phyloP scores from a whole-genome alignment of 1,140 invertebrate species.

The Lerema accius region DNA sequence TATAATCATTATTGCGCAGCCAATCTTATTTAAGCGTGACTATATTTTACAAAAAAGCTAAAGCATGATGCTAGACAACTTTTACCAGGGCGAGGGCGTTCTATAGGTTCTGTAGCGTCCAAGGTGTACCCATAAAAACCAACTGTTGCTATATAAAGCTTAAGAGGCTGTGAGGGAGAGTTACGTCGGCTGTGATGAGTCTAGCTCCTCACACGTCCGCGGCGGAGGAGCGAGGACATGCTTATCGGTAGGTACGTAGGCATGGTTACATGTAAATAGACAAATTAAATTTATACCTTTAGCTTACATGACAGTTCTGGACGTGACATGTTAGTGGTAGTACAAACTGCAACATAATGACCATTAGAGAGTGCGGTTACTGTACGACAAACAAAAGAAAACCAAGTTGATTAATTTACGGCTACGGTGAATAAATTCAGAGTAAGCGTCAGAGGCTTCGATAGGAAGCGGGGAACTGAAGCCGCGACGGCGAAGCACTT shows the following conservation, averaged over 20 bases:
- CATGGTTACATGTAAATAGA: slow-evolving; percentile 79
- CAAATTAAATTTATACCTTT: slow-evolving; percentile 82
- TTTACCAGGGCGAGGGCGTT: slow-evolving; percentile 80
- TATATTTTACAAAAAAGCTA: slow-evolving; percentile 82
- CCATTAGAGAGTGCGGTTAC: slow-evolving; percentile 82
- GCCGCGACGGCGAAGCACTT: slow-evolving; percentile 76
- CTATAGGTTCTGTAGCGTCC: slow-evolving; percentile 79
- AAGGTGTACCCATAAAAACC: slow-evolving; percentile 81
- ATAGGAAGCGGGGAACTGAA: slow-evolving; percentile 76
- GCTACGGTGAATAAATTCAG: slow-evolving; percentile 75
- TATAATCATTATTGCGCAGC: slow-evolving; percentile 83
- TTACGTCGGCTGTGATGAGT: slow-evolving; percentile 67
- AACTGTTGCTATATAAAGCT: slow-evolving; percentile 79
- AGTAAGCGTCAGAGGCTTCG: slow-evolving; percentile 77
- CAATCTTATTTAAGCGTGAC: slow-evolving; percentile 82
- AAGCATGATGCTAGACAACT: slow-evolving; percentile 82
- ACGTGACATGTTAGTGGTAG: slow-evolving; percentile 83
- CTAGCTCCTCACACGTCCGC: slow-evolving; percentile 54
- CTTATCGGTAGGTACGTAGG: slow-evolving; percentile 60
- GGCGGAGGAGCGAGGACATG: slow-evolving; percentile 65
- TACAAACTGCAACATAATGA: slow-evolving; percentile 83
- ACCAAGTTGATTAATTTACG: slow-evolving; percentile 76
- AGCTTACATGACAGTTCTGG: slow-evolving; percentile 83
- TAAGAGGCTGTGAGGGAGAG: slow-evolving; percentile 76
- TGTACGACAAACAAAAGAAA: slow-evolving; percentile 82